phyloP scores from a whole-genome alignment of 2,888 invertebrate genomes.

The Bibio marci region DNA sequence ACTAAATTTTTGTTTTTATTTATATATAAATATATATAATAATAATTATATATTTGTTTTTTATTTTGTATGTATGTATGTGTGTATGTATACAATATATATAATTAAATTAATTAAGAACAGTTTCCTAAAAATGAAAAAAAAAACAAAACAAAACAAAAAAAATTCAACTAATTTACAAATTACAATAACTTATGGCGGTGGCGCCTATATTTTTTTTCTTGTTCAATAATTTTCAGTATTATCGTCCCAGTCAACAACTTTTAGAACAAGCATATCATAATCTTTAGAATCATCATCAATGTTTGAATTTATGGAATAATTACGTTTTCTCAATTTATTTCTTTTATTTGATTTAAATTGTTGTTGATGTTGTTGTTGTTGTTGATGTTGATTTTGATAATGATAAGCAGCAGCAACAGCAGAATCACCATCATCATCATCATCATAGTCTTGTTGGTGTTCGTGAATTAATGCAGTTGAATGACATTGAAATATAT shows the following conservation, averaged over 20 bases:
- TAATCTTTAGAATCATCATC: constrained; percentile 23
- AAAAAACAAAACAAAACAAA: too few species aligned
- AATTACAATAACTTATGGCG: too few species aligned
- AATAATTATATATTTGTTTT: background rate
- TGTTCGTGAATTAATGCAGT: too few species aligned
- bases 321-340: constrained; percentile 18
- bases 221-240: constrained; percentile 22
- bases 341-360: constrained; percentile 1
- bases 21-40: background rate
- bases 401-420: background rate
- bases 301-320: too few species aligned
- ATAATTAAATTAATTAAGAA: too few species aligned
- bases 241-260: constrained; percentile 29
- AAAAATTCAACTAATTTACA: too few species aligned
- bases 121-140: too few species aligned
- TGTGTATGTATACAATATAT: background rate
- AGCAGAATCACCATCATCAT: too few species aligned
- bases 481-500: too few species aligned
- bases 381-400: too few species aligned
- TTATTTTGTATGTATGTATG: background rate
- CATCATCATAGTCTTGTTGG: too few species aligned
- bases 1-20: too few species aligned
- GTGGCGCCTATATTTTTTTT: background rate
- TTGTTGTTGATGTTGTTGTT: background rate
- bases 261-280: constrained; percentile 27